Percentiles rank a stretch among this genome's conserved stretches.
Conservation (phyloP, 2,113 vertebrate species). For the Heterochromis multidens region DNA sequence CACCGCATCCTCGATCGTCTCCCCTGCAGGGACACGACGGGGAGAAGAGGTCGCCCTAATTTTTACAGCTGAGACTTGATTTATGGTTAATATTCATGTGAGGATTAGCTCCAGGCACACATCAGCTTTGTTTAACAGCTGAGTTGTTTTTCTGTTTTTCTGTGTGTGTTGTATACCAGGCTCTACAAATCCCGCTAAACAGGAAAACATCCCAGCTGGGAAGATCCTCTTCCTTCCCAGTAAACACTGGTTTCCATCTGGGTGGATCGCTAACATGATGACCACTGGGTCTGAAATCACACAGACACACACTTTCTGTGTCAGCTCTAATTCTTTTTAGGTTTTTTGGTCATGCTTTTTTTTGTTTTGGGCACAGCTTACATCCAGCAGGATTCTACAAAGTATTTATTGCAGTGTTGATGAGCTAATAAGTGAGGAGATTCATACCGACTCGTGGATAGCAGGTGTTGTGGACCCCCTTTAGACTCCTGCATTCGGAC, state of each 20-base stretch:
- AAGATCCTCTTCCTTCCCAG: slow-evolving; percentile 90
- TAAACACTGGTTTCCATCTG: slow-evolving; percentile 89
- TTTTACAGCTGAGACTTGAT: neutral
- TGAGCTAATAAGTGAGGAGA: neutral
- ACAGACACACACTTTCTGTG: neutral
- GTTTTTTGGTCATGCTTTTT: neutral
- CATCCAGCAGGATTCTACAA: rapidly evolving
- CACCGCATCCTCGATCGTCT: slow-evolving; percentile 90
- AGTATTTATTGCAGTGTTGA: neutral
- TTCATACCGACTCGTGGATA: slow-evolving; percentile 91
- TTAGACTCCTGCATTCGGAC: slow-evolving; percentile 80
- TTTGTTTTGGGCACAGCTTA: neutral
- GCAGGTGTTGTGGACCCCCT: slow-evolving; percentile 89
- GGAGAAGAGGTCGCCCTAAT: no score
- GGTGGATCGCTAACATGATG: slow-evolving; percentile 96
- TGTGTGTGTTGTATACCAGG: slow-evolving; percentile 74
- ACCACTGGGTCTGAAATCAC: slow-evolving; percentile 87
- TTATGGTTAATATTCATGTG: neutral
- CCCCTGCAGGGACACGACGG: slow-evolving; percentile 67
- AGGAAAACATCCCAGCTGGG: slow-evolving; percentile 88
- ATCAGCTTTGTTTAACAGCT: neutral
- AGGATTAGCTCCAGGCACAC: neutral
- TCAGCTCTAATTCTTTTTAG: neutral
- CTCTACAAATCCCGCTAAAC: slow-evolving; percentile 94
- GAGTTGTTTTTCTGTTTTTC: neutral